Evolutionary conservation across 92 coral and sea anemone species (phyloP), one percentile per base, ranked within the genome.

Genomic region (Zoanthus sociatus): DNA sequence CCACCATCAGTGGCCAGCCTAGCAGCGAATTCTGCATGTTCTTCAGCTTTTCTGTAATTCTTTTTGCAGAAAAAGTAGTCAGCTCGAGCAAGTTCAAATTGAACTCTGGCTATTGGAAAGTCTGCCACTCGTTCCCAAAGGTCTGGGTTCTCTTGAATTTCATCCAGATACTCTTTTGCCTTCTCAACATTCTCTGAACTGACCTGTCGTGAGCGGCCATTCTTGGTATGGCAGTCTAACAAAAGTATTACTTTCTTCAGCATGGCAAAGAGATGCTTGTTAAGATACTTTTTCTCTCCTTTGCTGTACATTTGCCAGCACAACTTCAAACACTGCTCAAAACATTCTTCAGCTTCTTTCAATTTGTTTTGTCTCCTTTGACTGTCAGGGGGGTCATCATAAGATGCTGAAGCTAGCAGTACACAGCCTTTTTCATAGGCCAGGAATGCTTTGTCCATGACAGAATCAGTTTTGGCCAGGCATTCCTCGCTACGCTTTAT

Each of bases 371-470:
- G 16, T 64, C 85, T 21, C 11, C 4, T 66, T 9, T 3, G 71
- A n/a, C 42, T 53, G n/a, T 81, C 85, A 45, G 60, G 0, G 16
- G 60, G 0, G 7, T 9, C 15, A n/a, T 17, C 17, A 21, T 45
- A 60, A 66, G 12, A 46, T 26, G 12, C 58, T 11, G 37, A 67
- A 46, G 13, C 37, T 2, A 42, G 63, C 42, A 46, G 61, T 13
- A 81, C 73, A 81, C 85, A 81, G n/a, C 85, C 85, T 81, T 81
- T 81, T 44, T 81, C 85, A 46, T 81, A 81, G 76, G 75, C 75
- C 3, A 81, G 74, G 26, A 81, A 81, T 46, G 85, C 85, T 67
- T 81, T 81, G 73, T 81, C 85, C 16, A 18, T 61, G 3, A 63
- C 12, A 13, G 85, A 81, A 63, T 81, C 85, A n/a, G 85, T 81